These are phyloP conservation scores for Corbicula japonica DNA, from an alignment of 2,888 invertebrate genomes.

Conservation along the genomic window DNA sequence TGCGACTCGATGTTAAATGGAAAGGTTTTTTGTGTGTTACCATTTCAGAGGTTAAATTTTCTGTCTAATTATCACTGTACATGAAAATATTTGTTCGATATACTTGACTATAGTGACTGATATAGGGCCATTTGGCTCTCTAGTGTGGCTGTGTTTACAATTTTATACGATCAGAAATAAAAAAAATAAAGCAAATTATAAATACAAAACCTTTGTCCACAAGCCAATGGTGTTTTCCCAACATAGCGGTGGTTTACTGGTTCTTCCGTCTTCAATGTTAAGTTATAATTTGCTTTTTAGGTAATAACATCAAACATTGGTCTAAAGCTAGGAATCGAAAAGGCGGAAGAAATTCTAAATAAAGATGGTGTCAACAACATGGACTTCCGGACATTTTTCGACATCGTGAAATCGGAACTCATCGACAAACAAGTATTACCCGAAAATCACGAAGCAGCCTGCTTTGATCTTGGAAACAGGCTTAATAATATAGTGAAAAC, in stretches of 20 bases:
- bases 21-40: no score
- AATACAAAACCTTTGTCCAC: no score
- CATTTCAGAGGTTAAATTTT: no score
- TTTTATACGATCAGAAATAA: no score
- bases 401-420: constrained; percentile 65
- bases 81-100: no score
- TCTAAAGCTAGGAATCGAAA: constrained; percentile 92
- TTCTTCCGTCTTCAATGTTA: neutral
- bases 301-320: constrained; percentile 94
- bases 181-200: no score
- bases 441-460: neutral
- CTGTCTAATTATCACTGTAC: no score
- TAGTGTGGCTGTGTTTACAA: neutral
- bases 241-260: neutral
- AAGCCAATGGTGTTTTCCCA: no score
- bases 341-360: constrained; percentile 93
- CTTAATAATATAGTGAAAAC: constrained; percentile 51
- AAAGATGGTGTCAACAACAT: constrained; percentile 88
- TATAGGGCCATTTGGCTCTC: neutral
- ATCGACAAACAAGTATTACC: constrained; percentile 53
- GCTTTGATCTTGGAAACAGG: constrained; percentile 33
- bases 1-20: no score
- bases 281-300: constrained; percentile 87
- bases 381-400: constrained; percentile 67
- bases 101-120: neutral